Percentiles rank a stretch among this genome's conserved stretches.
These are phyloP conservation scores for Cromileptes altivelis DNA, from an alignment of 2,113 vertebrate genomes.

Conservation along the genomic window DNA sequence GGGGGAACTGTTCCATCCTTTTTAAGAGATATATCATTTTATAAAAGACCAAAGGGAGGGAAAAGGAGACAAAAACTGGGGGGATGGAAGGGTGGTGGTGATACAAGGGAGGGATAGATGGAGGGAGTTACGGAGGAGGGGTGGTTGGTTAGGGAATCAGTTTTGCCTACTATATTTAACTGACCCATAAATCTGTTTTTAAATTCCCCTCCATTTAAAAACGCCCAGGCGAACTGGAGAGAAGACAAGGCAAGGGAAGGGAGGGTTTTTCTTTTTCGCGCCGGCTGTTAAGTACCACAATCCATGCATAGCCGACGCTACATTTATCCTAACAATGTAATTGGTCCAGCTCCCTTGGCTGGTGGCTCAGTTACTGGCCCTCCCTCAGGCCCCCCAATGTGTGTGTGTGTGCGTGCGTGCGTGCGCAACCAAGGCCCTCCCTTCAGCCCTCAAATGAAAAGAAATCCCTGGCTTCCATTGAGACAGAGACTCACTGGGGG, in stretches of 20 bases:
- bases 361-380: conserved; percentile 86
- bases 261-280: conserved; percentile 82
- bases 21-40: conserved; percentile 88
- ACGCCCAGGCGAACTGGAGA: conserved; percentile 80
- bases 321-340: conserved; percentile 89
- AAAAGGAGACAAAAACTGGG: conserved; percentile 79
- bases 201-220: conserved; percentile 88
- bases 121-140: conserved; percentile 79
- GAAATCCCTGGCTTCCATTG: conserved; percentile 87
- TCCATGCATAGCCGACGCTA: conserved; percentile 84
- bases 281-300: conserved; percentile 88
- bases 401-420: conserved; percentile 28
- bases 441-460: conserved; percentile 76
- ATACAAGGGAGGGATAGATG: conserved; percentile 72
- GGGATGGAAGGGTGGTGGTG: conserved; percentile 69
- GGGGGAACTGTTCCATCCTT: conserved; percentile 83
- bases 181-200: conserved; percentile 92
- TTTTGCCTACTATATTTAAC: conserved; percentile 90
- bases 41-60: conserved; percentile 86
- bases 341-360: conserved; percentile 88
- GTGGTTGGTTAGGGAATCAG: conserved; percentile 83
- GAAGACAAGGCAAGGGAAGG: conserved; percentile 59
- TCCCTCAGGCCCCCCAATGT: conserved; percentile 78
- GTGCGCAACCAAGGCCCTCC: conserved; percentile 56
- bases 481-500: conserved; percentile 72